These are phyloP conservation scores for Drosophila barbarae DNA, from an alignment of 2,888 invertebrate genomes.

Conservation along the genomic window DNA sequence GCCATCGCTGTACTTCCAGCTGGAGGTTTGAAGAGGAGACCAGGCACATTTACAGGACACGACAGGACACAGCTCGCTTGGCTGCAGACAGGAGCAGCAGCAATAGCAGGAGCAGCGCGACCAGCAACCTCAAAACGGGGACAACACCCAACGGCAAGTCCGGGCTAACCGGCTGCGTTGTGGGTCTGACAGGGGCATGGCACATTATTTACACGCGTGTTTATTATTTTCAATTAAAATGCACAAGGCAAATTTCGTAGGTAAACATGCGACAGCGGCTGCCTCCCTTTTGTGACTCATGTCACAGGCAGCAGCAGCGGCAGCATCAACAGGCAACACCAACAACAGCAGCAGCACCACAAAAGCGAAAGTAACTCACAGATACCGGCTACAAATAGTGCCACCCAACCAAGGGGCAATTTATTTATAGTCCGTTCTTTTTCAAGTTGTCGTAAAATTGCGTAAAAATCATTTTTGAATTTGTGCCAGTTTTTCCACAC, in stretches of 20 bases:
- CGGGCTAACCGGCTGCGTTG: conserved; percentile 16
- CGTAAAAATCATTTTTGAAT: conserved; percentile 73
- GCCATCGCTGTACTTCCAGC: conserved; percentile 40
- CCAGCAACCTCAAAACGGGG: conserved; percentile 40
- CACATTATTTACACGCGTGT: conserved; percentile 72
- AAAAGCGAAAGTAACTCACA: conserved; percentile 52
- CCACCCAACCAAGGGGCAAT: conserved; percentile 55
- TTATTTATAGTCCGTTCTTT: conserved; percentile 64
- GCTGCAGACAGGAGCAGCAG: conserved; percentile 41
- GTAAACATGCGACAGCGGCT: conserved; percentile 50
- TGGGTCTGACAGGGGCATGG: conserved; percentile 48
- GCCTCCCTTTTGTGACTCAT: conserved; percentile 54
- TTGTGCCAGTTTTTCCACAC: conserved; percentile 67
- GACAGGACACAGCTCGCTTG: conserved; percentile 33
- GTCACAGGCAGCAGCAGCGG: conserved; percentile 36
- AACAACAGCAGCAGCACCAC: conserved; percentile 4
- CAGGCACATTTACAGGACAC: conserved; percentile 40
- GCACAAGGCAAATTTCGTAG: conserved; percentile 58
- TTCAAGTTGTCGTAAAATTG: conserved; percentile 74
- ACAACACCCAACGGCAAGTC: conserved; percentile 16
- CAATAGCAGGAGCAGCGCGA: conserved; percentile 20
- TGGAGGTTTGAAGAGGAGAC: conserved; percentile 48
- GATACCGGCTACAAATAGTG: conserved; percentile 59
- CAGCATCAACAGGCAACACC: background rate
- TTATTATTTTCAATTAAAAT: conserved; percentile 72